Evolutionary conservation across 2,797 vertebrate species (phyloP), one percentile per base, ranked within the genome.

Genomic region (Percopsis omiscomaycus): DNA sequence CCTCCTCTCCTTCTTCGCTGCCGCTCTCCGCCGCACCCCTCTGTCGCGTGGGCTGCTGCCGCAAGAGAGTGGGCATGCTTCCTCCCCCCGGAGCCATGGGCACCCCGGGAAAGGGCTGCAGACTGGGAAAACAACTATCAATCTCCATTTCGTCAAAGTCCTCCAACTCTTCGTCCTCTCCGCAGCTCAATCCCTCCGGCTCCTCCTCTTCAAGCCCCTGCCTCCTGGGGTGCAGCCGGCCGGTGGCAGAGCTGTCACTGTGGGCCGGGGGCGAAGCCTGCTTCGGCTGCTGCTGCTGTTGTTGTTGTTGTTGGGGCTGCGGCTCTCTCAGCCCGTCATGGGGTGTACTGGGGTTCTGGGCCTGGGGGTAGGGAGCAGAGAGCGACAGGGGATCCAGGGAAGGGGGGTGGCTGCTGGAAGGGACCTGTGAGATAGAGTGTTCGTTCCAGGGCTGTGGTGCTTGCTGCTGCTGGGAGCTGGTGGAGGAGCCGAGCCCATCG

Each of bases 401-500:
- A 83, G 87, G 74, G 81, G 89, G 84, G 84, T 91, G 91, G 86
- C 86, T 92, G 88, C 86, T 88, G 84, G 91, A 91, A 83, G 92
- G 89, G 83, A 92, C 90, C 90, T 92, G 89, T 79, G 87, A 88
- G 86, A 83, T 93, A 88, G 92, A 88, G 85, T 86, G 92, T 91
- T 94, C 86, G 88, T 92, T 94, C 93, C 93, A 93, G 91, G 92
- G 90, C 85, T 93, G 94, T 94, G 95, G 91, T 92, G 94, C 90
- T 94, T 88, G 86, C 93, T 95, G 93, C 91, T 91, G 88, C 91
- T 94, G 94, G 92, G 92, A 92, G 92, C 92, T 85, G 89, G 92
- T 83, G 89, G 94, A 89, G 85, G 95, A 93, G 91, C 94, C 82
- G 84, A 95, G 96, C 94, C 97, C 97, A 99, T 98, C 95, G 93